Evolutionary conservation across 2,113 vertebrate species (phyloP).

Genomic region (Spheniscus mendiculus): DNA sequence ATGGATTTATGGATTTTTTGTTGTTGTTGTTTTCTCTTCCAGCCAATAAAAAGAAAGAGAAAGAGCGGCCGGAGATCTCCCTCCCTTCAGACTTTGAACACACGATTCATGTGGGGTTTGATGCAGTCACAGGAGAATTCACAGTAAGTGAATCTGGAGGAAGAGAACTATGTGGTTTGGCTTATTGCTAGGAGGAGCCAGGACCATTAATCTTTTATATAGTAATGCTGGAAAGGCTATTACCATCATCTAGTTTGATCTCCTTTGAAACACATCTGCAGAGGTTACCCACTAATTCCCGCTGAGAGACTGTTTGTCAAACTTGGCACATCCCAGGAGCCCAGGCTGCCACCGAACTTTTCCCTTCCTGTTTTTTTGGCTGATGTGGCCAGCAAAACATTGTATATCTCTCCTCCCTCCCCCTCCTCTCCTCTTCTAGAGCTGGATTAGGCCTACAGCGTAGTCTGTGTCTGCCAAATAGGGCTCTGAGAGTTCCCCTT

Average conservation of each 20-base stretch:
- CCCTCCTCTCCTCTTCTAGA: neutral
- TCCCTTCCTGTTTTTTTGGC: neutral
- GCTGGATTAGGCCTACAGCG: neutral
- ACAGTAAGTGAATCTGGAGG: constrained; percentile 81
- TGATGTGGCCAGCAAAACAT: neutral
- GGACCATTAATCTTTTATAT: constrained; percentile 37
- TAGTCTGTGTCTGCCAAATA: neutral
- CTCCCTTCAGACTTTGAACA: constrained; percentile 97
- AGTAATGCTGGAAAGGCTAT: neutral
- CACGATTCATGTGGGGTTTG: constrained; percentile 96
- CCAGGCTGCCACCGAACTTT: neutral
- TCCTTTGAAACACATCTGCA: neutral
- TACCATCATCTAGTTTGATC: neutral
- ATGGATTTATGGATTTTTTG: neutral
- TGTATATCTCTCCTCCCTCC: neutral
- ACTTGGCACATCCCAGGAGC: neutral
- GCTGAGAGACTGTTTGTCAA: neutral
- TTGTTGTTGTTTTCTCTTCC: neutral
- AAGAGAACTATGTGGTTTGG: neutral
- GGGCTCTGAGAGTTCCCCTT: neutral
- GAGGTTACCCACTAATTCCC: neutral
- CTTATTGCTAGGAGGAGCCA: neutral
- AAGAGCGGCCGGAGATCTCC: constrained; percentile 91
- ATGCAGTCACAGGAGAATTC: constrained; percentile 95
- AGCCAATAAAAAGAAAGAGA: constrained; percentile 94